These are phyloP conservation scores for Threskiornis aethiopicus DNA, from an alignment of 2,797 vertebrate species.

Conservation along the genomic window DNA sequence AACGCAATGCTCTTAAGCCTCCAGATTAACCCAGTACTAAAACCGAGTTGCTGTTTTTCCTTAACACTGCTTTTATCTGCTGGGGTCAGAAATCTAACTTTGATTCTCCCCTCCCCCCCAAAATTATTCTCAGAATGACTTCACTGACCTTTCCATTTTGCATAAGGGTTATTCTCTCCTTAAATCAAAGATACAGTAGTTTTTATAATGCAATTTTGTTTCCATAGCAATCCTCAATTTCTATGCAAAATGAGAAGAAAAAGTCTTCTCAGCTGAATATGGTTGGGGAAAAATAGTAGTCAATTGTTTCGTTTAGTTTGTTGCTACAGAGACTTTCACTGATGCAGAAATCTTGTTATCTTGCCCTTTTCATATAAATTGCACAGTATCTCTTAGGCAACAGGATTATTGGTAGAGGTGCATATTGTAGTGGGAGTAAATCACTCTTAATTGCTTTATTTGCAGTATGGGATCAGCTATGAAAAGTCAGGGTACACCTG, in stretches of 20 bases:
- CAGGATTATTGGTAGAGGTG: neutral
- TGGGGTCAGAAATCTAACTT: neutral
- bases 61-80: neutral
- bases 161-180: neutral
- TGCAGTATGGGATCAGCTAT: neutral
- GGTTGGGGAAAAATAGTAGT: neutral
- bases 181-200: neutral
- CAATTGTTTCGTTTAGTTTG: neutral
- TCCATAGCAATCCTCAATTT: neutral
- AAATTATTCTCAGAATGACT: neutral
- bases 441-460: neutral
- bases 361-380: neutral
- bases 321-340: neutral
- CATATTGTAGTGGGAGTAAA: neutral
- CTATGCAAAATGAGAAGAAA: neutral
- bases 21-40: slow-evolving; percentile 33
- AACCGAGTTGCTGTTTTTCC: neutral
- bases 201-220: neutral
- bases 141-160: neutral
- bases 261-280: neutral
- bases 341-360: neutral
- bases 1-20: neutral
- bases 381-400: neutral
- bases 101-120: neutral
- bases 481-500: neutral